Evolutionary conservation across 1,140 invertebrate genomes (phyloP), one percentile per base, ranked within the genome.

Genomic region (Tribolium madens): DNA sequence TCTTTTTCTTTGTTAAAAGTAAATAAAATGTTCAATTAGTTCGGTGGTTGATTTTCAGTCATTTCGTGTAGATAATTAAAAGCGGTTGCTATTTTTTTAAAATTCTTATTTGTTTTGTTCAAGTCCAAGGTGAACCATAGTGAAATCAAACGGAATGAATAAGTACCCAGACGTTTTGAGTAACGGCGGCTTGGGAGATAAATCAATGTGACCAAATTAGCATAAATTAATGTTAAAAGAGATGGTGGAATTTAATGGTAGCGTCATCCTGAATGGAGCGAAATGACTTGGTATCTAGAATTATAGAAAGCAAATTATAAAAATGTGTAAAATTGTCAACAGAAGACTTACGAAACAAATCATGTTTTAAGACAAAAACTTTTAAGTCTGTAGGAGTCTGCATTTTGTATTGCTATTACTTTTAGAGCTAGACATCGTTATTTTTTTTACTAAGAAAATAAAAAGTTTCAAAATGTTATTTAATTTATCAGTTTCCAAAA

Each of bases 81-180:
- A n/a, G n/a, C n/a, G n/a, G n/a, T n/a, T n/a, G n/a, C n/a, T n/a
- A n/a, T 50, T 50, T 50, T 7, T 50, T 15, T 7, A 17, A 50
- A 7, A 0, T 1, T 50, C n/a, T 2, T 15, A 7, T 17, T 50
- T 12, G 48, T 50, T 50, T 50, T 50, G 6, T 14, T 50, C 48
- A 50, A 50, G 48, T 50, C 48, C 48, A 50, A 50, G 48, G 48
- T 50, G 48, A 50, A 50, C 48, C 13, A 17, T 50, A 2, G 48
- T 17, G 48, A 50, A 50, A 50, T 50, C 12, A 50, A 50, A 50
- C 48, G 48, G 48, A 50, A 50, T 50, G 48, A 50, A 50, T 50
- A 50, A 50, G 48, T 50, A 50, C 48, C 48, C 15, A 17, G 15
- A 50, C 48, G 15, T 50, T 50, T 50, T 50, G 15, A 50, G 15